A percentile compares a stretch with the other conserved stretches of the same genome.
Conservation (phyloP, 2,797 vertebrate species). For the Schizothorax lantsangensis region DNA sequence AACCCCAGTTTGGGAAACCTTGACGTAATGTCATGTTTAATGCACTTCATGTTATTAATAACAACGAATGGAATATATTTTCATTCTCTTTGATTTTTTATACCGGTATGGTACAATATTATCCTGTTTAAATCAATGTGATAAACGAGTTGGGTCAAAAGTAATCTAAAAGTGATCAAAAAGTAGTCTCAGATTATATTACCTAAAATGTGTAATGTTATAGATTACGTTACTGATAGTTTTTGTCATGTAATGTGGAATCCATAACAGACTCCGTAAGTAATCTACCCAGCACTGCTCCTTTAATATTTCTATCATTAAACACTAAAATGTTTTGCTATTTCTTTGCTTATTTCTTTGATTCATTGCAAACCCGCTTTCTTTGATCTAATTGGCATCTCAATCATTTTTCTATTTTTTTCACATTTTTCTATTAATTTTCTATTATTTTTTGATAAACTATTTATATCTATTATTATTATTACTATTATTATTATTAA, state of each 20-base stretch:
- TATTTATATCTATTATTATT: too few relatives aligned
- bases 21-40: neutral
- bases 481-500: too few relatives aligned
- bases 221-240: neutral
- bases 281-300: neutral
- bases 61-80: neutral
- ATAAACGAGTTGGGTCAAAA: neutral
- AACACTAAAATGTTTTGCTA: neutral
- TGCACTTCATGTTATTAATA: neutral
- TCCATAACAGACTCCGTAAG: neutral
- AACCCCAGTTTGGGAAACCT: too few relatives aligned
- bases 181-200: neutral
- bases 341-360: too few relatives aligned
- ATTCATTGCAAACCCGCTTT: neutral
- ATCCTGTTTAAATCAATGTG: neutral
- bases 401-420: neutral
- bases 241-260: neutral
- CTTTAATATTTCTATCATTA: neutral
- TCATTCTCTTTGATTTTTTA: neutral
- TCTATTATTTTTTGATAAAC: too few relatives aligned
- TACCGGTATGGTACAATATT: neutral
- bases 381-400: neutral
- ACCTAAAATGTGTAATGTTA: neutral
- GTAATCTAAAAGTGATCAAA: neutral
- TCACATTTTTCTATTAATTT: too few relatives aligned